These are phyloP conservation scores for Eidolon helvum DNA, from an alignment of 2,113 vertebrate genomes.

Conservation along the genomic window DNA sequence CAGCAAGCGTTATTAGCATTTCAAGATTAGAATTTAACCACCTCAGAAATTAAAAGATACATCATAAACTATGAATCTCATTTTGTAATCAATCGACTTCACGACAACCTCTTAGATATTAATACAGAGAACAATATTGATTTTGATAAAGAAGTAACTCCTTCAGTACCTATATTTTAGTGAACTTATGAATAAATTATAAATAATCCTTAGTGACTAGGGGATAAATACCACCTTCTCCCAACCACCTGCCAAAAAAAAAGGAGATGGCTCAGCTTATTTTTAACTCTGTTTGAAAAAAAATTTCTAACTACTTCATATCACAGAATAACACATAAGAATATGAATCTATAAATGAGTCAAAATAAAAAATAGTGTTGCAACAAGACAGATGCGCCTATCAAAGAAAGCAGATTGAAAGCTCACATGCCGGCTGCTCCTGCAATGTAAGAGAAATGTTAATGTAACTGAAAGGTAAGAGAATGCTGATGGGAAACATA, in stretches of 20 bases:
- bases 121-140: not conserved
- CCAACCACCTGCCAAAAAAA: too few relatives aligned
- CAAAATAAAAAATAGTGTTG: not conserved
- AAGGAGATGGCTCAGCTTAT: not conserved
- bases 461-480: not conserved
- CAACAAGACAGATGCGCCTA: not conserved
- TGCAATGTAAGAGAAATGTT: not conserved
- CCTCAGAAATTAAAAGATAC: not conserved
- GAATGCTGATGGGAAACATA: not conserved
- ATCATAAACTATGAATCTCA: not conserved
- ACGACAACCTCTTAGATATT: not conserved
- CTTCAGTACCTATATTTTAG: not conserved
- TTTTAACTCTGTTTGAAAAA: not conserved
- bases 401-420: not conserved
- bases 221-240: not conserved
- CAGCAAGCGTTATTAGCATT: not conserved
- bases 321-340: not conserved
- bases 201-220: not conserved
- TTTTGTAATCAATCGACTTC: not conserved
- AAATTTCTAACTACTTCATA: not conserved
- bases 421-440: accelerated
- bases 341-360: not conserved
- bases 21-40: slow-evolving; percentile 3
- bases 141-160: not conserved
- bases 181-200: not conserved